Percentiles rank a stretch among this genome's conserved stretches.
These are phyloP conservation scores for Eriosoma lanigerum DNA, from an alignment of 1,140 invertebrate species.

Conservation along the genomic window DNA sequence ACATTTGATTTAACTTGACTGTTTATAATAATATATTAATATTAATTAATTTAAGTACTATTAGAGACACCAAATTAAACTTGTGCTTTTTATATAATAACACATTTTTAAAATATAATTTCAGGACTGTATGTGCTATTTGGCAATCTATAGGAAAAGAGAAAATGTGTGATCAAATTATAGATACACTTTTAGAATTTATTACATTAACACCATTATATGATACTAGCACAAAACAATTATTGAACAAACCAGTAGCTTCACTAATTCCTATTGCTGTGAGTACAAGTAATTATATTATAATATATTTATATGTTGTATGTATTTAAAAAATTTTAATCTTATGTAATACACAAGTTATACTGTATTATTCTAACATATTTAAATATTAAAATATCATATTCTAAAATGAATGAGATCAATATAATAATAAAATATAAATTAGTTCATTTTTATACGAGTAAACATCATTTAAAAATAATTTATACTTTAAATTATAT, in stretches of 20 bases:
- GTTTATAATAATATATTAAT: neutral
- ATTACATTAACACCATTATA: conserved; percentile 46
- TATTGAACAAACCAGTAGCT: conserved; percentile 40
- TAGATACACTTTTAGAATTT: conserved; percentile 39
- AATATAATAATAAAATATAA: too few species aligned
- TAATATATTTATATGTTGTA: too few species aligned
- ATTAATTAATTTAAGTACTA: neutral
- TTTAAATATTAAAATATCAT: too few species aligned
- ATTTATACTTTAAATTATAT: too few species aligned
- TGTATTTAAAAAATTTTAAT: too few species aligned
- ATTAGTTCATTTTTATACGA: too few species aligned
- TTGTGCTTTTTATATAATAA: too few species aligned
- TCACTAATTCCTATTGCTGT: conserved; percentile 41
- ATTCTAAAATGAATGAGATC: too few species aligned
- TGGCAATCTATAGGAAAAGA: conserved; percentile 36
- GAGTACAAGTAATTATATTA: neutral
- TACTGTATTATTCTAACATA: too few species aligned
- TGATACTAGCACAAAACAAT: conserved; percentile 36
- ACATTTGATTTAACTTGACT: neutral
- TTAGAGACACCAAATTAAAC: neutral
- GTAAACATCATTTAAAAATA: too few species aligned
- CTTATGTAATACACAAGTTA: too few species aligned
- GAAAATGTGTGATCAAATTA: conserved; percentile 4
- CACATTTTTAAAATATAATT: too few species aligned
- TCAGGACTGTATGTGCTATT: conserved; percentile 37